Percentiles rank a stretch among this genome's conserved stretches.
phyloP scores from a whole-genome alignment of 2,797 vertebrate genomes.

The Enteromius fasciolatus region DNA sequence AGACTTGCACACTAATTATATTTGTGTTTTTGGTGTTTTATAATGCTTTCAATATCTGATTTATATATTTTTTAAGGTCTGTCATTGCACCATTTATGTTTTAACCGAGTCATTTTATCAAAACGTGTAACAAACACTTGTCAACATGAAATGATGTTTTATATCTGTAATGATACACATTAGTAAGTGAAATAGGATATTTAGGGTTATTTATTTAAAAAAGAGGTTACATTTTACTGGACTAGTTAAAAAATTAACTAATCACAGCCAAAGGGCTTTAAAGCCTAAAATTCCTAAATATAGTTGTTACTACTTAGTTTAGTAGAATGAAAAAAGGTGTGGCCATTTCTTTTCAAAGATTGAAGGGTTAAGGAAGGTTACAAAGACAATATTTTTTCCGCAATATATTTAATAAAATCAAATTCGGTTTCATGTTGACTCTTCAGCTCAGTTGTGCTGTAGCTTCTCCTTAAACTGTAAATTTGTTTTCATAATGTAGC shows the following conservation, averaged over 20 bases:
- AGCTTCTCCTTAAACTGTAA: neutral
- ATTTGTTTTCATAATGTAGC: conserved; percentile 38
- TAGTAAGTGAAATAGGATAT: neutral
- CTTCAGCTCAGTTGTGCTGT: neutral
- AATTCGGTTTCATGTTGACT: conserved; percentile 20
- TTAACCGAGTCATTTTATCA: conserved; percentile 11
- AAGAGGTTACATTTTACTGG: neutral
- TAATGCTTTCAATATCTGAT: neutral
- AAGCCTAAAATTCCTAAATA: neutral
- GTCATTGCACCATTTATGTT: conserved; percentile 11
- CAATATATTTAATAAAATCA: neutral
- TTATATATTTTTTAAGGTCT: neutral
- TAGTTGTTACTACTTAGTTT: neutral
- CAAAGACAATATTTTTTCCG: neutral
- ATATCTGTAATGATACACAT: neutral
- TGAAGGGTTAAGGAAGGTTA: neutral
- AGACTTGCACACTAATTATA: neutral
- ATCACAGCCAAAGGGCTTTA: neutral
- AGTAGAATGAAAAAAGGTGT: neutral
- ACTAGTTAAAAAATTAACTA: neutral
- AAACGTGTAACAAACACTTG: neutral
- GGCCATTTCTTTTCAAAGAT: neutral
- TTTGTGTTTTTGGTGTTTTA: conserved; percentile 17
- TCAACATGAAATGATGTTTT: conserved; percentile 32
- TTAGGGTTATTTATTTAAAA: neutral